These are phyloP conservation scores for Nerophis ophidion DNA, from an alignment of 2,113 vertebrate species.

Conservation along the genomic window DNA sequence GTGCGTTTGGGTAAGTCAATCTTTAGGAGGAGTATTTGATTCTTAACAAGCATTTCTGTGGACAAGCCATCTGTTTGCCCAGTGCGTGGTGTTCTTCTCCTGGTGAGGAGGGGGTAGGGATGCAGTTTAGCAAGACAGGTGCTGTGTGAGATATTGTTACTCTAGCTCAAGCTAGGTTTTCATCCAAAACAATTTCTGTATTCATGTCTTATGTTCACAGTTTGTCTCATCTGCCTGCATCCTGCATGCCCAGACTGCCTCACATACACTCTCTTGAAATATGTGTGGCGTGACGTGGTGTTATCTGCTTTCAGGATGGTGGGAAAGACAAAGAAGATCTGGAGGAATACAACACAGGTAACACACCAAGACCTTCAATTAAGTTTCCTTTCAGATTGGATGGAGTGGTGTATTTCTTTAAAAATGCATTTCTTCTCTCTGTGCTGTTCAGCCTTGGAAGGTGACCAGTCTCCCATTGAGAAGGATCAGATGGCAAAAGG, in stretches of 20 bases:
- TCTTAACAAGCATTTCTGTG: slow-evolving; percentile 70
- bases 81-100: slow-evolving; percentile 68
- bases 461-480: slow-evolving; percentile 33
- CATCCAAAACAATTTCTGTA: slow-evolving; percentile 16
- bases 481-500: slow-evolving; percentile 66
- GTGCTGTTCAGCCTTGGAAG: slow-evolving; percentile 55
- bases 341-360: slow-evolving; percentile 59
- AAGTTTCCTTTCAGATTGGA: not conserved
- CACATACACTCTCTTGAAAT: slow-evolving; percentile 49
- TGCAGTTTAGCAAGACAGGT: slow-evolving; percentile 19
- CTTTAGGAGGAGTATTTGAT: slow-evolving; percentile 69
- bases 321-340: slow-evolving; percentile 45
- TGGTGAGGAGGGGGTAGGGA: slow-evolving; percentile 16
- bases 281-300: slow-evolving; percentile 43
- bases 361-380: not conserved
- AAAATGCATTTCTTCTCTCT: slow-evolving; percentile 14
- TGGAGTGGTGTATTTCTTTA: not conserved
- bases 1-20: slow-evolving; percentile 31
- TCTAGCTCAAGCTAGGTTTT: slow-evolving; percentile 39
- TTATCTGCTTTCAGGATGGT: slow-evolving; percentile 65
- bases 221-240: slow-evolving; percentile 38
- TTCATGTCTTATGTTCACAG: slow-evolving; percentile 37
- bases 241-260: slow-evolving; percentile 57
- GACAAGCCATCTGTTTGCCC: slow-evolving; percentile 76
- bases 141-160: slow-evolving; percentile 29